Conservation (phyloP, 2,797 vertebrate genomes). For the Periophthalmus magnuspinnatus region DNA sequence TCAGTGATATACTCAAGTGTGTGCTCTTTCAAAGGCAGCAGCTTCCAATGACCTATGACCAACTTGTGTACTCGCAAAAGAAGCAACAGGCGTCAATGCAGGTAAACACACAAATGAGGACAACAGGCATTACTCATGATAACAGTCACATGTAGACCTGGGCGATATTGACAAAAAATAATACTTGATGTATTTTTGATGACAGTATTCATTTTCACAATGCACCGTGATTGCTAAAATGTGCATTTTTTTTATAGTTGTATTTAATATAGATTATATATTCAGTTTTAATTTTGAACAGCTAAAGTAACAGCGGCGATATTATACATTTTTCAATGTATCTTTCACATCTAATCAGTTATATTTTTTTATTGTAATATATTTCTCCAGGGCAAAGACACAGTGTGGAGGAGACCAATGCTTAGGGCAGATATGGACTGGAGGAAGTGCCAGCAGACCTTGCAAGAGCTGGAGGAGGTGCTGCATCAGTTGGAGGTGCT, state of each 20-base stretch:
- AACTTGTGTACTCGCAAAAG: conserved; percentile 84
- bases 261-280: too few relatives aligned
- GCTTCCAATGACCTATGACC: conserved; percentile 92
- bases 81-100: conserved; percentile 62
- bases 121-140: not conserved
- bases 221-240: too few relatives aligned
- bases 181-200: not conserved
- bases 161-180: too few relatives aligned
- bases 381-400: conserved; percentile 73
- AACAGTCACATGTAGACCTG: not conserved
- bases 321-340: too few relatives aligned
- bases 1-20: conserved; percentile 92
- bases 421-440: conserved; percentile 59
- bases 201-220: too few relatives aligned
- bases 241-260: too few relatives aligned
- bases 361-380: conserved; percentile 2
- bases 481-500: conserved; percentile 86
- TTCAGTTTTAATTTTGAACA: too few relatives aligned
- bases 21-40: conserved; percentile 93
- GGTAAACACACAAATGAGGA: conserved; percentile 48
- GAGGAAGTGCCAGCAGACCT: conserved; percentile 82
- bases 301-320: too few relatives aligned
- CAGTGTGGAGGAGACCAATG: conserved; percentile 60
- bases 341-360: not conserved
- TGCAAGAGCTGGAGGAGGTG: conserved; percentile 86